Evolutionary conservation across 2,113 vertebrate genomes (phyloP).

Genomic region (Telmatochromis sp.): DNA sequence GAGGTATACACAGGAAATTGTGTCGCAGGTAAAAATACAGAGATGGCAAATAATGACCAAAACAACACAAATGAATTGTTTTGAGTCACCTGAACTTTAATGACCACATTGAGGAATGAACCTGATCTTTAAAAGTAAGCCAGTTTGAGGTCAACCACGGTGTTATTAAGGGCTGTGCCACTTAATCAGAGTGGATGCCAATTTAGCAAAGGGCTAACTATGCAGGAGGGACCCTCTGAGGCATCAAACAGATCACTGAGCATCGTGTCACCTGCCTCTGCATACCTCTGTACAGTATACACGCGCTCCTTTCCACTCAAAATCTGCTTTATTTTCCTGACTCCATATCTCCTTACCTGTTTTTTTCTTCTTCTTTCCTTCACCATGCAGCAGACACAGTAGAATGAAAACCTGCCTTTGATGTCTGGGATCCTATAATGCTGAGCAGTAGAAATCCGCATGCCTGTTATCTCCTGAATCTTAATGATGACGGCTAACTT

Average conservation of each 20-base stretch:
- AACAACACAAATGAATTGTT: slow-evolving; percentile 10
- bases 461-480: slow-evolving; percentile 70
- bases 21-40: background rate
- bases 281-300: background rate
- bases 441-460: slow-evolving; percentile 67
- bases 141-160: slow-evolving; percentile 37
- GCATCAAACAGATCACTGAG: slow-evolving; percentile 38
- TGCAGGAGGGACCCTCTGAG: slow-evolving; percentile 35
- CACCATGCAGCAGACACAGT: slow-evolving; percentile 45
- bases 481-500: slow-evolving; percentile 71
- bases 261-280: slow-evolving; percentile 13
- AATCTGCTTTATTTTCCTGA: slow-evolving; percentile 37
- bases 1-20: background rate
- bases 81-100: slow-evolving; percentile 61
- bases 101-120: slow-evolving; percentile 69
- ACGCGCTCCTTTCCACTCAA: slow-evolving; percentile 1
- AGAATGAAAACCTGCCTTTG: slow-evolving; percentile 64
- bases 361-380: background rate
- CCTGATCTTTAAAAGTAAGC: slow-evolving; percentile 68
- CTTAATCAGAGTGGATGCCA: slow-evolving; percentile 64
- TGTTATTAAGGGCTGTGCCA: slow-evolving; percentile 55
- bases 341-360: slow-evolving; percentile 27
- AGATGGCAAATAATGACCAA: background rate
- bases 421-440: slow-evolving; percentile 70
- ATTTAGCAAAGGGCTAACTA: slow-evolving; percentile 57